Evolutionary conservation across 2,888 invertebrate genomes (phyloP), one percentile per base, ranked within the genome.

Genomic region (Cosmopolites sordidus): DNA sequence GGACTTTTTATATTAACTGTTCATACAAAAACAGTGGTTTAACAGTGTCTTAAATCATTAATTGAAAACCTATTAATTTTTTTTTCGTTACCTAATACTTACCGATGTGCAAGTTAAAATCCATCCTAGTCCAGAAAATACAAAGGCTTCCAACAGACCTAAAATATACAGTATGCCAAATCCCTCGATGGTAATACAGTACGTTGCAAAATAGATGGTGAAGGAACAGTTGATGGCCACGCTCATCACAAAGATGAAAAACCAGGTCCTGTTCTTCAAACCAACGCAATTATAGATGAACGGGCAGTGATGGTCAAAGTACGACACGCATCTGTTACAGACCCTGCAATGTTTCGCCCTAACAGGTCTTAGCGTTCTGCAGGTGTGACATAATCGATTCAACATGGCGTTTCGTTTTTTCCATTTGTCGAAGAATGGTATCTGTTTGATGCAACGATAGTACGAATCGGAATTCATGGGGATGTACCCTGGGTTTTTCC

Each of bases 281-380:
- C 95, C 95, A 14, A 95, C 92, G 72, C 95, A 95, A 72, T 95
- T 95, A 75, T 93, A 92, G 64, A 95, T 92, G 70, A 94, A 95
- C 0, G 94, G 94, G 70, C 95, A 95, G 71, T 95, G 94, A 74
- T 95, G 94, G 71, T 95, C 94, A 68, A 94, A 93, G 71, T 92
- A 91, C 1, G 80, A 80, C 5, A 86, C 83, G 69, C 86, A 86
- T 59, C 75, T 64, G 70, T 93, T 92, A 75, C 94, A 95, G 48
- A 92, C 86, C 43, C 92, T 83, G 66, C 95, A 95, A 72, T 95
- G 94, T 71, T 94, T 94, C 4, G 93, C 92, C 69, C 94, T 79
- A 30, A 92, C 70, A 0, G 94, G 93, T 59, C 92, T 80, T 55
- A 94, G 78, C 64, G 92, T 92, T 48, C 91, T 83, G 68, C 94